Evolutionary conservation across 2,888 invertebrate species (phyloP).

Genomic region (Leuctra nigra): DNA sequence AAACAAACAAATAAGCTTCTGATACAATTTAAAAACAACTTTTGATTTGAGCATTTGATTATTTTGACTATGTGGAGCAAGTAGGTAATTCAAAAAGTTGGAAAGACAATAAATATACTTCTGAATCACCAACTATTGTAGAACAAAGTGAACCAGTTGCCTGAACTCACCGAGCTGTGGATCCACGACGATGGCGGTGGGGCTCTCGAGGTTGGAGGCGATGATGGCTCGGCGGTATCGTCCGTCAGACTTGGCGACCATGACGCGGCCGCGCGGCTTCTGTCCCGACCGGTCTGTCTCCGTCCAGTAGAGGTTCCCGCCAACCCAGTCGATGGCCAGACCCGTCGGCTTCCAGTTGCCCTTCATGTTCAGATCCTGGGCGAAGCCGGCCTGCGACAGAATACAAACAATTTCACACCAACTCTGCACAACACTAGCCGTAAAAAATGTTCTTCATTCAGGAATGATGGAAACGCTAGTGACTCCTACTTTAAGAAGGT

Average conservation of each 20-base stretch:
- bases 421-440: background rate
- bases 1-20: no score
- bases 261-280: slow-evolving; percentile 63
- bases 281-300: slow-evolving; percentile 71
- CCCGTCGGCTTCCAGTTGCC: slow-evolving; percentile 77
- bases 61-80: no score
- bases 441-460: no score
- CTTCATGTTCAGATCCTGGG: slow-evolving; percentile 81
- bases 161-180: slow-evolving; percentile 61
- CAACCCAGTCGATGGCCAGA: slow-evolving; percentile 89
- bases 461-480: no score
- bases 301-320: slow-evolving; percentile 91
- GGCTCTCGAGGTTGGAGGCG: slow-evolving; percentile 71
- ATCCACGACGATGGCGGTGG: slow-evolving; percentile 83
- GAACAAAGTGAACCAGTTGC: no score
- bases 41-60: no score
- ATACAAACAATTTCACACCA: background rate
- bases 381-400: slow-evolving; percentile 48
- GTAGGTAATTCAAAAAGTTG: no score
- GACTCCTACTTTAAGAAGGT: no score
- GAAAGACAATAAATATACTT: no score
- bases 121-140: no score
- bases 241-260: slow-evolving; percentile 86
- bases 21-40: no score
- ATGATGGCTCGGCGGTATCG: slow-evolving; percentile 78